These are phyloP conservation scores for Melanotaenia parkinsoni DNA, from an alignment of 2,797 vertebrate species.

Conservation along the genomic window DNA sequence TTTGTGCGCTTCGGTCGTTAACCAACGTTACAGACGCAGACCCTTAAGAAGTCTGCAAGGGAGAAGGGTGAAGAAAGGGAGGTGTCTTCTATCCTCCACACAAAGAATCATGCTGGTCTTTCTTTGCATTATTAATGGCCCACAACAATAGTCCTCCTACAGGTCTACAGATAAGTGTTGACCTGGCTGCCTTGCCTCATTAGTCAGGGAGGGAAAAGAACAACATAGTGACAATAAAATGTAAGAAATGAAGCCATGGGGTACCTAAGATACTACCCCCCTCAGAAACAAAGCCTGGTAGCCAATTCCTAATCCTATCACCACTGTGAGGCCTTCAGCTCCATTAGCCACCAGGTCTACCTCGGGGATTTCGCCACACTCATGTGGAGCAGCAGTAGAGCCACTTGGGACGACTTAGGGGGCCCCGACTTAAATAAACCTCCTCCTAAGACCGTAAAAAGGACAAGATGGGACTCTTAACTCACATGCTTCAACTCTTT, in stretches of 20 bases:
- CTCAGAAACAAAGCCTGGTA: slow-evolving; percentile 62
- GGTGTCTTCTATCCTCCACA: slow-evolving; percentile 46
- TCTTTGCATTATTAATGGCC: slow-evolving; percentile 78
- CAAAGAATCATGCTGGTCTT: slow-evolving; percentile 51
- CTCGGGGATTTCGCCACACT: slow-evolving; percentile 48
- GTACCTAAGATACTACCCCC: slow-evolving; percentile 41
- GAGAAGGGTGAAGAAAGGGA: slow-evolving; percentile 31
- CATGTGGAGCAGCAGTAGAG: slow-evolving; percentile 51
- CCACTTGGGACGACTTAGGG: slow-evolving; percentile 70
- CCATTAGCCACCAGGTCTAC: slow-evolving; percentile 70
- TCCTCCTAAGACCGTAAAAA: slow-evolving; percentile 53
- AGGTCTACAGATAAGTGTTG: slow-evolving; percentile 66
- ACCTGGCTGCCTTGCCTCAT: slow-evolving; percentile 67
- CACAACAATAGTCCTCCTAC: slow-evolving; percentile 69
- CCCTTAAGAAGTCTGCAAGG: slow-evolving; percentile 47
- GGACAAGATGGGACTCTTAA: slow-evolving; percentile 66
- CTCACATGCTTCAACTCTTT: slow-evolving; percentile 64
- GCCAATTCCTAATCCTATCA: slow-evolving; percentile 60
- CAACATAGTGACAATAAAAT: slow-evolving; percentile 73
- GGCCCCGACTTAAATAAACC: slow-evolving; percentile 57
- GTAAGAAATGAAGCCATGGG: slow-evolving; percentile 49
- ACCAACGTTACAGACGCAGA: slow-evolving; percentile 38
- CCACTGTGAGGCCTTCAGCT: slow-evolving; percentile 52
- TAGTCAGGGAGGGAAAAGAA: slow-evolving; percentile 65
- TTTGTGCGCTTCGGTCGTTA: slow-evolving; percentile 47